phyloP scores from a whole-genome alignment of 2,888 invertebrate species.

The Stenurella melanura region DNA sequence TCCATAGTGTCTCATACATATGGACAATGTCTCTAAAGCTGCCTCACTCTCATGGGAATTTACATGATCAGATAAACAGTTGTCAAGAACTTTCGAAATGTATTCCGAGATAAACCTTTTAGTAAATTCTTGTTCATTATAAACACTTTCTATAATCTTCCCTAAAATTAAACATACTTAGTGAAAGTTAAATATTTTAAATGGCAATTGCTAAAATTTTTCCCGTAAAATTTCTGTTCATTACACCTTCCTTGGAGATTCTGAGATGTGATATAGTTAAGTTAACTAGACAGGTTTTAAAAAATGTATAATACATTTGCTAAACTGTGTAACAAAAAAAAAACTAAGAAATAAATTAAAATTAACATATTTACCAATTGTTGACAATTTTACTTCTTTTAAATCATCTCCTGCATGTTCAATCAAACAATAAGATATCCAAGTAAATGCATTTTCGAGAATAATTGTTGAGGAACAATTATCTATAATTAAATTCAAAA shows the following conservation, averaged over 20 bases:
- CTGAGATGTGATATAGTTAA: too few relatives aligned
- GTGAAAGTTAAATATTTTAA: too few relatives aligned
- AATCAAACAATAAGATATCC: slow-evolving; percentile 56
- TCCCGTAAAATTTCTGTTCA: too few relatives aligned
- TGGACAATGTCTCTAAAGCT: slow-evolving; percentile 52
- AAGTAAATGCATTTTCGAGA: slow-evolving; percentile 52
- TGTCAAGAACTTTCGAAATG: slow-evolving; percentile 57
- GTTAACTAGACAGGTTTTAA: too few relatives aligned
- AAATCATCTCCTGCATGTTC: slow-evolving; percentile 54
- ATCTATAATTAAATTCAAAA: slow-evolving; percentile 51
- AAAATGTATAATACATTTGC: too few relatives aligned
- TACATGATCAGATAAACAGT: slow-evolving; percentile 51
- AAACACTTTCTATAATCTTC: slow-evolving; percentile 52
- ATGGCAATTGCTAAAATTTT: too few relatives aligned
- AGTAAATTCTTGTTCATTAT: slow-evolving; percentile 56
- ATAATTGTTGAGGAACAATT: slow-evolving; percentile 49
- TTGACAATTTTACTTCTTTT: slow-evolving; percentile 54
- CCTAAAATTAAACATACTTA: slow-evolving; percentile 33
- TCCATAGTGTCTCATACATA: slow-evolving; percentile 55
- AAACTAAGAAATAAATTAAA: background rate
- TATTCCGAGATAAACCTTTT: slow-evolving; percentile 59
- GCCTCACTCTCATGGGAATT: slow-evolving; percentile 50
- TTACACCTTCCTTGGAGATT: too few relatives aligned
- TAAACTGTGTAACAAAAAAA: too few relatives aligned
- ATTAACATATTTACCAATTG: slow-evolving; percentile 35